Evolutionary conservation across 2,113 vertebrate genomes (phyloP), one percentile per base, ranked within the genome.

Genomic region (Trichomycterus rosablanca): DNA sequence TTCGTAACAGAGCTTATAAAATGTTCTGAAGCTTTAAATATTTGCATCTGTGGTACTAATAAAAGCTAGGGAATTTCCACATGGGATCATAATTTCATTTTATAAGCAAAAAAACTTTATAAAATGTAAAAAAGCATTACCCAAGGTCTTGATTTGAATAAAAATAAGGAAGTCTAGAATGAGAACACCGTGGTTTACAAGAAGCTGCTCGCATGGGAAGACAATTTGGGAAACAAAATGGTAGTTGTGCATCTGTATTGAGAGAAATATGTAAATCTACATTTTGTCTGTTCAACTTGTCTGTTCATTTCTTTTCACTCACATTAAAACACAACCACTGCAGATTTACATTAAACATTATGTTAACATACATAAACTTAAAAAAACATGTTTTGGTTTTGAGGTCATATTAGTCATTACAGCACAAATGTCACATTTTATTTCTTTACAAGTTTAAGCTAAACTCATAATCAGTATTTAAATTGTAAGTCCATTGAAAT

Each of bases 91-190:
- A 52, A 62, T 20, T 16, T 14, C 16, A 32, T 19, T 28, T n/a
- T 0, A 42, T 52, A 52, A 43, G 18, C 26, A 44, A 14, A n/a
- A 24, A 40, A 30, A 30, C 26, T 4, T 7, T 40, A 5, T n/a
- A 3, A 5, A n/a, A 5, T 40, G 12, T n/a, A 11, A 40, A 3
- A n/a, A 11, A 11, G 3, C 9, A 5, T 40, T n/a, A n/a, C 5
- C 37, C 5, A n/a, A 54, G 40, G 30, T 8, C 3, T 44, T 16
- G 26, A 55, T 64, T 64, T 64, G 42, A 54, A 64, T 64, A 55
- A 18, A 45, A 23, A 35, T 35, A 54, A 46, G 51, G 61, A 64
- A 64, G 50, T 54, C 19, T 23, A 9, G 14, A 8, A 44, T 44
- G 18, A 43, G 7, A 63, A 26, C 34, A 32, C n/a, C 0, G 14